These are phyloP conservation scores for Psittacula derbiana DNA, from an alignment of 2,797 vertebrate genomes.

Conservation along the genomic window DNA sequence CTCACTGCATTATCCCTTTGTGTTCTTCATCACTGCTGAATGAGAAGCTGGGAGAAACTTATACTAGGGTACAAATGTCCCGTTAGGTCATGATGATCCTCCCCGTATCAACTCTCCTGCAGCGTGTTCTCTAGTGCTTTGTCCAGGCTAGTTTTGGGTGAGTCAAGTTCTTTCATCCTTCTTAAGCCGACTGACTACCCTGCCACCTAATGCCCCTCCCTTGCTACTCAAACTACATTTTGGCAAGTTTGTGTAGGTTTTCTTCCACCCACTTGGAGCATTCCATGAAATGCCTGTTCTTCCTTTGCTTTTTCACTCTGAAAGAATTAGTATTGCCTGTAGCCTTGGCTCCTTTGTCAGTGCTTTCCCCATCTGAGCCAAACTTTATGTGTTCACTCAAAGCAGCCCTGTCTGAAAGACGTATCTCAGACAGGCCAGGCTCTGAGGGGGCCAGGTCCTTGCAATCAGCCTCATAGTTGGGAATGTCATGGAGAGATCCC, in stretches of 20 bases:
- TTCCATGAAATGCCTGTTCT: constrained; percentile 1
- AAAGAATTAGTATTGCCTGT: not conserved
- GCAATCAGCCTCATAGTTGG: not conserved
- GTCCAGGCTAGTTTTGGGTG: constrained; percentile 33
- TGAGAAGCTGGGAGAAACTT: not conserved
- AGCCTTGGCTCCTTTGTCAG: constrained; percentile 2
- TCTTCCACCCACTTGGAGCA: not conserved
- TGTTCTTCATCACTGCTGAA: not conserved
- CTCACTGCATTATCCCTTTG: not conserved
- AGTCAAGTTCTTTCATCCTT: constrained; percentile 40
- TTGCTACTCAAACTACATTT: constrained; percentile 11
- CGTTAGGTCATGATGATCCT: not conserved
- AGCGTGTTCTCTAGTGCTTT: not conserved
- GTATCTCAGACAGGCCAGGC: not conserved
- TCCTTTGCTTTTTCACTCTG: not conserved
- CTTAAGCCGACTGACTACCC: not conserved
- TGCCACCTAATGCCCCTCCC: not conserved
- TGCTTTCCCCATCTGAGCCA: not conserved
- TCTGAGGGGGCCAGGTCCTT: not conserved
- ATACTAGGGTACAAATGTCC: not conserved
- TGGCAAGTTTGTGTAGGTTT: not conserved
- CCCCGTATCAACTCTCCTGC: not conserved
- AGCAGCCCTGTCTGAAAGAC: not conserved
- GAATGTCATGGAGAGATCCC: not conserved
- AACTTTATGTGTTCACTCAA: not conserved